phyloP scores from a whole-genome alignment of 1,140 invertebrate genomes.

The Drosophila bocqueti region DNA sequence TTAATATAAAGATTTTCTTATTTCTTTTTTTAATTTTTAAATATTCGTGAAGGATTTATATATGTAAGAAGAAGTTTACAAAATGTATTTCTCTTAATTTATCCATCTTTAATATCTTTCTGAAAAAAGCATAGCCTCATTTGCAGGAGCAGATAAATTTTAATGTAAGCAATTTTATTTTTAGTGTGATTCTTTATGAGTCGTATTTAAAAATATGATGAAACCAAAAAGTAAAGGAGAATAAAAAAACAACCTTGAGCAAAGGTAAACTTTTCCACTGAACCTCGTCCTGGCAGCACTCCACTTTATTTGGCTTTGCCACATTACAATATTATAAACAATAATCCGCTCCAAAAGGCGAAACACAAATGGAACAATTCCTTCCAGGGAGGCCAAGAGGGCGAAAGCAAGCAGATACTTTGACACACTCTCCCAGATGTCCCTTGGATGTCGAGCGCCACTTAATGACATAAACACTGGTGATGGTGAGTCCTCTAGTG shows the following conservation, averaged over 20 bases:
- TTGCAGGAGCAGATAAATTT: no score
- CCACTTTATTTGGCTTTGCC: constrained; percentile 40
- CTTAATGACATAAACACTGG: constrained; percentile 73
- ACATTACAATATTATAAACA: constrained; percentile 63
- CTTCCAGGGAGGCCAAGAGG: constrained; percentile 12
- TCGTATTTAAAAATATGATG: no score
- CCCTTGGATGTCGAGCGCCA: constrained; percentile 38
- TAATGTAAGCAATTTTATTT: no score
- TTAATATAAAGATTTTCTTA: no score
- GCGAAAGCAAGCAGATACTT: constrained; percentile 6
- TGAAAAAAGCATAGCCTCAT: no score
- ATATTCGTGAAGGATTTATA: no score
- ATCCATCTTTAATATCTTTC: no score
- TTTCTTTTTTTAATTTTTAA: no score
- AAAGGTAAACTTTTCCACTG: neutral
- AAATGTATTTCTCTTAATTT: no score
- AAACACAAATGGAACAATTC: constrained; percentile 50
- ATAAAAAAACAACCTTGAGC: neutral
- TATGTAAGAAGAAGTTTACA: no score
- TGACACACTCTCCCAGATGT: constrained; percentile 31
- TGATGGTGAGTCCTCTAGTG: constrained; percentile 21
- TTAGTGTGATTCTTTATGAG: no score
- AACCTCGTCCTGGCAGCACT: constrained; percentile 16
- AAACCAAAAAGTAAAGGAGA: no score
- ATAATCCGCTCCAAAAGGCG: constrained; percentile 40